phyloP scores from a whole-genome alignment of 2,113 vertebrate species.

The Coturnix japonica region DNA sequence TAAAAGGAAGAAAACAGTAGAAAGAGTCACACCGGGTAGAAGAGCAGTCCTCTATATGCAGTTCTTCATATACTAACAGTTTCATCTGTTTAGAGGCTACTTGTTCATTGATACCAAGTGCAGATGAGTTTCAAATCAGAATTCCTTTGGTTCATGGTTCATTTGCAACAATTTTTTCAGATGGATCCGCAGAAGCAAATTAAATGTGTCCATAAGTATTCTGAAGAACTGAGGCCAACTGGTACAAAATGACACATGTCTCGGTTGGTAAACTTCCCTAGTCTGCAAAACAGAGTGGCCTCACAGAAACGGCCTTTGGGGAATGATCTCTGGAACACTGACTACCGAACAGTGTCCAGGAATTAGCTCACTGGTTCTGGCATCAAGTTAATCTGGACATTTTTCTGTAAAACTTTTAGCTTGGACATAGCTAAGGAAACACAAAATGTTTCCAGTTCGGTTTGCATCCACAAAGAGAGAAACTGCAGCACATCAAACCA shows the following conservation, averaged over 20 bases:
- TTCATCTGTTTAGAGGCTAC: not conserved
- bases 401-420: slow-evolving; percentile 36
- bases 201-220: not conserved
- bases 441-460: not conserved
- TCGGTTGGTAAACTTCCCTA: slow-evolving; percentile 19
- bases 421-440: slow-evolving; percentile 16
- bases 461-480: not conserved
- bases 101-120: not conserved
- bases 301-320: slow-evolving; percentile 28
- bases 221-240: not conserved
- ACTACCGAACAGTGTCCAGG: slow-evolving; percentile 35
- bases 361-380: slow-evolving; percentile 67
- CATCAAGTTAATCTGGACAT: slow-evolving; percentile 34
- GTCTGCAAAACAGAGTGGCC: slow-evolving; percentile 36
- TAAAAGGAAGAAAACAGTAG: not conserved
- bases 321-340: slow-evolving; percentile 40
- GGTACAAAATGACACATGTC: slow-evolving; percentile 19
- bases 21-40: not conserved
- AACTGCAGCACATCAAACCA: not conserved
- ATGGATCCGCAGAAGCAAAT: not conserved
- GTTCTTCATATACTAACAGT: not conserved
- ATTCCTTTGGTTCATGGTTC: not conserved
- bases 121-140: not conserved
- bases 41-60: not conserved
- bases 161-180: not conserved